These are phyloP conservation scores for Drosophila ogumai DNA, from an alignment of 1,140 invertebrate genomes.

Conservation along the genomic window DNA sequence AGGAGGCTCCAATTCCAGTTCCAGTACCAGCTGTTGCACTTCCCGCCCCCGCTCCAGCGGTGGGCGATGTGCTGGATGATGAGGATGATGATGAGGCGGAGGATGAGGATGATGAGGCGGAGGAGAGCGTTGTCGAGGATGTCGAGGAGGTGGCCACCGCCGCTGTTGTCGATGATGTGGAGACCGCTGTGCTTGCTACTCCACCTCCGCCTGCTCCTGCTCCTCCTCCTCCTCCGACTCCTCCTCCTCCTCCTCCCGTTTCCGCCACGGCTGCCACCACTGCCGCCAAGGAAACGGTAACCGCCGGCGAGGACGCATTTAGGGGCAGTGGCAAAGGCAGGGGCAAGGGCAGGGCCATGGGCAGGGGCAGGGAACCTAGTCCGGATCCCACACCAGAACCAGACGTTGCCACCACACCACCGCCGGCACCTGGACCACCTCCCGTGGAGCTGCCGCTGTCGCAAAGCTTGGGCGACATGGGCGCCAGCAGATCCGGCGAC, in stretches of 20 bases:
- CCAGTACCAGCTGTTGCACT: slow-evolving; percentile 23
- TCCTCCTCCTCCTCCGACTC: slow-evolving; percentile 11
- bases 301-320: slow-evolving; percentile 32
- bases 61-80: slow-evolving; percentile 29
- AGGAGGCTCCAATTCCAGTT: slow-evolving; percentile 23
- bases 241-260: slow-evolving; percentile 6
- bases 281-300: slow-evolving; percentile 49
- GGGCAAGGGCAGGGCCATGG: slow-evolving; percentile 49
- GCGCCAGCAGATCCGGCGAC: slow-evolving; percentile 92
- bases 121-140: slow-evolving; percentile 38
- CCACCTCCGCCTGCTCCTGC: neutral
- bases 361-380: slow-evolving; percentile 54
- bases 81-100: slow-evolving; percentile 16
- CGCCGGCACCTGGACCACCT: slow-evolving; percentile 64
- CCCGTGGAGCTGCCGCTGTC: slow-evolving; percentile 85
- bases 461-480: slow-evolving; percentile 90
- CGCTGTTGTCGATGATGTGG: slow-evolving; percentile 45
- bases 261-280: slow-evolving; percentile 49
- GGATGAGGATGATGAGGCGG: slow-evolving; percentile 31
- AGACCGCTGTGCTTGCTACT: slow-evolving; percentile 24
- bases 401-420: slow-evolving; percentile 58
- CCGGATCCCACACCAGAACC: slow-evolving; percentile 3
- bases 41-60: slow-evolving; percentile 27
- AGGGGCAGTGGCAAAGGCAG: slow-evolving; percentile 38
- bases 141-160: slow-evolving; percentile 50